A percentile compares a stretch with the other conserved stretches of the same genome.
Conservation (phyloP, 2,113 vertebrate species). For the Empidonax traillii region DNA sequence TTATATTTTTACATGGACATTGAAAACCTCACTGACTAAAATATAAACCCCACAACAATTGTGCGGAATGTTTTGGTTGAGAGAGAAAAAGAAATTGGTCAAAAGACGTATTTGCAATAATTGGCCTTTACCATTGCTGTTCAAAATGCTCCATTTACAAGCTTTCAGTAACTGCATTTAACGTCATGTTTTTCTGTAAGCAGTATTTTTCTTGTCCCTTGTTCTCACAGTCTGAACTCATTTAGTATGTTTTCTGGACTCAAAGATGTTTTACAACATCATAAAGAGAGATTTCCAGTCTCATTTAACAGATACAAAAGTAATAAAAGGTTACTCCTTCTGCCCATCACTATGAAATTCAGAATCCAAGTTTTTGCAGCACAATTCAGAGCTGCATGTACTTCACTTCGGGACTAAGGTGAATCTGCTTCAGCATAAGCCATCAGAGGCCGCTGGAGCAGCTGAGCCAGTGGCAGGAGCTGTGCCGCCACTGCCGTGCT, state of each 20-base stretch:
- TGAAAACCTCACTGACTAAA: slow-evolving; percentile 69
- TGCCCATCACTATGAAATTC: background rate
- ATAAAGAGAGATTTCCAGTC: background rate
- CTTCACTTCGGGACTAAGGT: background rate
- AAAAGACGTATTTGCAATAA: slow-evolving; percentile 57
- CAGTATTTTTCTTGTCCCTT: background rate
- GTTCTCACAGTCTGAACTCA: slow-evolving; percentile 52
- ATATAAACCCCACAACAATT: slow-evolving; percentile 66
- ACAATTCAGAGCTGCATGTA: background rate
- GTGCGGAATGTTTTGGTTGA: slow-evolving; percentile 66
- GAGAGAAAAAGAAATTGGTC: slow-evolving; percentile 65
- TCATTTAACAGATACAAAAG: background rate
- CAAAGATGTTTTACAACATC: background rate
- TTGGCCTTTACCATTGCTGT: slow-evolving; percentile 49
- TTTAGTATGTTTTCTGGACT: background rate
- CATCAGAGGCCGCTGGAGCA: background rate
- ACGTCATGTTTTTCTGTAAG: background rate
- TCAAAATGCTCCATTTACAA: slow-evolving; percentile 34
- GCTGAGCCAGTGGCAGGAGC: rapidly evolving
- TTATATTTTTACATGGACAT: slow-evolving; percentile 71
- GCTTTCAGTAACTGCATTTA: slow-evolving; percentile 22
- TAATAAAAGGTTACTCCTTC: background rate
- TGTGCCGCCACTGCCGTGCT: rapidly evolving
- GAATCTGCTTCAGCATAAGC: background rate
- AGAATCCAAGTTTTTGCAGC: background rate